Evolutionary conservation across 2,113 vertebrate species (phyloP), one percentile per base, ranked within the genome.

Genomic region (Bubo blakistoni): DNA sequence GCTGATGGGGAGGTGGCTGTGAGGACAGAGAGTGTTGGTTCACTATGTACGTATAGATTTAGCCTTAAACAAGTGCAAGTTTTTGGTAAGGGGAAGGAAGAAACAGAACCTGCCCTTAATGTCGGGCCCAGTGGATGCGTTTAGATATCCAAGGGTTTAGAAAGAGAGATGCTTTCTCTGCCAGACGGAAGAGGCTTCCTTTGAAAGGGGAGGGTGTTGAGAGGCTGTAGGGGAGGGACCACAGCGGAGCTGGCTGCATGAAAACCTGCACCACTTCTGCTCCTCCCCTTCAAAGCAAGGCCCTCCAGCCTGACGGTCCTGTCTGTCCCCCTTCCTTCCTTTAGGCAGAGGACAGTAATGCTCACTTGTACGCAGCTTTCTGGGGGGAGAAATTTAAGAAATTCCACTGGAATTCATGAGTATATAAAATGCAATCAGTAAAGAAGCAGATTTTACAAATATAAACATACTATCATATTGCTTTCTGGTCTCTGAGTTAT

Each of bases 21-120:
- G 44, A 47, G 15, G 49, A 42, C 51, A 46, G 74, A 1, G 1
- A 55, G 42, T 0, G 6, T 10, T 9, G 3, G 16, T 16, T 70
- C 57, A 9, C 47, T n/a, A 32, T 4, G 14, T 10, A 36, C 1
- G 0, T 17, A 29, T 1, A 40, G 9, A 67, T 67, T 36, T 4
- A 40, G 42, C 73, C 79, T 74, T 65, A 24, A 87, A 54, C 17
- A 46, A 95, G 46, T 65, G 65, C 65, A 81, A 40, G 36, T 73
- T 90, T 76, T 81, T 26, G 30, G 17, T 30, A n/a, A 57, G 57
- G 65, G 32, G 46, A 57, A 81, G 32, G 52, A 85, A 79, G 55
- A 59, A 86, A 58, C 9, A 1, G 54, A 70, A 57, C 58, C 38
- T 47, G 44, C 32, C 38, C 3, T 1, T 42, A 11, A 94, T 71